phyloP scores from a whole-genome alignment of 2,888 invertebrate species.

The Hydropsyche betteni region DNA sequence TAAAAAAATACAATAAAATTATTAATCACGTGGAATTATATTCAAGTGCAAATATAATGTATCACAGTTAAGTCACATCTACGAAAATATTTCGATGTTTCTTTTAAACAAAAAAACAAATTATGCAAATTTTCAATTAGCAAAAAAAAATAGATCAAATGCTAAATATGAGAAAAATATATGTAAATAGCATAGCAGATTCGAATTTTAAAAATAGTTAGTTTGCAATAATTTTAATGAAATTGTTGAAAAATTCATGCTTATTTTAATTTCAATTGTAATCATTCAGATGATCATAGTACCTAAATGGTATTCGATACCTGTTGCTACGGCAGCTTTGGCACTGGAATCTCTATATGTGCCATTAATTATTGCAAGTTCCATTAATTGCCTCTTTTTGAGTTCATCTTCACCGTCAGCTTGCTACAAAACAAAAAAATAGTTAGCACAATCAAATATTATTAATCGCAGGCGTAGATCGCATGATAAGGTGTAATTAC shows the following conservation, averaged over 20 bases:
- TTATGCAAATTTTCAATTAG: background rate
- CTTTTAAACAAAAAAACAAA: too few relatives aligned
- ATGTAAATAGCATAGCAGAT: constrained; percentile 35
- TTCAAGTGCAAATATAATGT: constrained; percentile 20
- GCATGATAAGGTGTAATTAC: constrained; percentile 69
- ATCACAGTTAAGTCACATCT: background rate
- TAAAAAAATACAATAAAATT: constrained; percentile 7
- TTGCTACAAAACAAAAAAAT: constrained; percentile 71
- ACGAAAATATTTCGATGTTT: too few relatives aligned
- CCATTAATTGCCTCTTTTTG: constrained; percentile 99
- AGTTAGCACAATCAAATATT: too few relatives aligned
- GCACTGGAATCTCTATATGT: constrained; percentile 97
- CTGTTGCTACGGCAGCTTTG: constrained; percentile 86
- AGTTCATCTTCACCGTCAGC: constrained; percentile 99
- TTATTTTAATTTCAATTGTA: constrained; percentile 25
- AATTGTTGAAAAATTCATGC: constrained; percentile 34
- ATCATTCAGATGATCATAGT: constrained; percentile 19
- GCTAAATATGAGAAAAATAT: constrained; percentile 31
- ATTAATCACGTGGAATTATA: constrained; percentile 32
- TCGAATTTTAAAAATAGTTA: constrained; percentile 34
- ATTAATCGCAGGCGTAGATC: too few relatives aligned
- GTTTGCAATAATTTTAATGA: constrained; percentile 31
- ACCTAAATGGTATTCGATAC: constrained; percentile 61
- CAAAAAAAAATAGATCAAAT: constrained; percentile 11
- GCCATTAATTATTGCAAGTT: constrained; percentile 99